Evolutionary conservation across 2,888 invertebrate species (phyloP), one percentile per base, ranked within the genome.

Genomic region (Heteropelma amictum): DNA sequence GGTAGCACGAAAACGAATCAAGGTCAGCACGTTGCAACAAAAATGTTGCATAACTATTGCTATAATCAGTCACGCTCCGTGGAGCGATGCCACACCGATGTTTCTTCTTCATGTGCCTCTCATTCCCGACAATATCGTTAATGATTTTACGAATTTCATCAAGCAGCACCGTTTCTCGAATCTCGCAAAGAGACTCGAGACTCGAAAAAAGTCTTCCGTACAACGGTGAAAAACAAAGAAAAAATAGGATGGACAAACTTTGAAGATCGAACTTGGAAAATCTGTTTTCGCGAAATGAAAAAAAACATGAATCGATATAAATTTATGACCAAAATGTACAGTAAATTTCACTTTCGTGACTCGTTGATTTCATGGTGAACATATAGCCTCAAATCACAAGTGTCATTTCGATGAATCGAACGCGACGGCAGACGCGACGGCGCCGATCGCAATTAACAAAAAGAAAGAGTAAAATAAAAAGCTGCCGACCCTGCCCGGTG

Each of bases 31-130:
- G 80, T 73, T 81, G 79, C 79, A 82, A 85, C 84, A 84, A 80
- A 86, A 85, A 84, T 81, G 85, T 88, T 88, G 87, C 88, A 87
- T 88, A 89, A 89, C 85, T 30, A 54, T 65, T 53, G 40, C 56
- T 23, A 35, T 40, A 79, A 76, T 81, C 81, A 85, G 88, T 88
- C 85, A 88, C 87, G 87, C 87, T 88, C 82, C 83, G 82, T 77
- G 79, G 83, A 84, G 72, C 79, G 81, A 82, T 82, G 80, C 81
- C 81, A 80, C 77, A 56, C 77, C 70, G 77, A 51, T 51, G 51
- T 53, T 76, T 76, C 65, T 60, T 73, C 80, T 79, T 75, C 73
- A 23, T 23, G 17, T 42, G 19, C 47, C 45, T 45, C 47, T 45
- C 45, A n/a, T n/a, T n/a, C n/a, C n/a, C n/a, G n/a, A n/a, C n/a